These are phyloP conservation scores for Poeciliopsis turrubarensis DNA, from an alignment of 2,113 vertebrate genomes.

Conservation along the genomic window DNA sequence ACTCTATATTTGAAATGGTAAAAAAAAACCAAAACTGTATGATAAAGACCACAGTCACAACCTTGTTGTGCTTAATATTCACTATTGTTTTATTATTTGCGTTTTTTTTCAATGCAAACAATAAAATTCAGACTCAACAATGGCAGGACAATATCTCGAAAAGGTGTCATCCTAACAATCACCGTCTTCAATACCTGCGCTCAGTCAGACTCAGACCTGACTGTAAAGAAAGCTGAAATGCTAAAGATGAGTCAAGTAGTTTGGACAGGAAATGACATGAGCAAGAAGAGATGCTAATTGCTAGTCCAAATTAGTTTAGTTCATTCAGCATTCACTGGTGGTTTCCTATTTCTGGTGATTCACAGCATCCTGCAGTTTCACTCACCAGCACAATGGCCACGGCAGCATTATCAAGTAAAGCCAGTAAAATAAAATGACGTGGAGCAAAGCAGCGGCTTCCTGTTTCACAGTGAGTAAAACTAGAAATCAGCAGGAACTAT, in stretches of 20 bases:
- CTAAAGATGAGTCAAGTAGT: neutral
- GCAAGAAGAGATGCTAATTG: neutral
- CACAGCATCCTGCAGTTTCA: neutral
- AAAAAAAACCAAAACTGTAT: neutral
- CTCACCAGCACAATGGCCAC: too few relatives aligned
- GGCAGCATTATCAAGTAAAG: too few relatives aligned
- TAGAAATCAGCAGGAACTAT: neutral
- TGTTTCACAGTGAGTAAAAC: neutral
- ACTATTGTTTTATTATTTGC: too few relatives aligned
- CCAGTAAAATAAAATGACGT: neutral
- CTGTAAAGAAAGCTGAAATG: neutral
- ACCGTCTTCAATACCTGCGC: neutral
- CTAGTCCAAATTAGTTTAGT: neutral
- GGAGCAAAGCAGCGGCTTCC: neutral
- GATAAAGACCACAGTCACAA: neutral
- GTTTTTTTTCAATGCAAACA: too few relatives aligned
- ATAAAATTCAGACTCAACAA: neutral
- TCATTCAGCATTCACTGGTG: too few relatives aligned
- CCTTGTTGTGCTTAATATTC: neutral
- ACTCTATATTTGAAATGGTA: neutral
- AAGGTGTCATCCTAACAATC: neutral
- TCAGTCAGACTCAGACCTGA: neutral
- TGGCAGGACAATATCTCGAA: too few relatives aligned
- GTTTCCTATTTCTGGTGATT: neutral
- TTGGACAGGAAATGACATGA: neutral